Evolutionary conservation across 1,140 invertebrate genomes (phyloP).

Genomic region (Idris sp.): DNA sequence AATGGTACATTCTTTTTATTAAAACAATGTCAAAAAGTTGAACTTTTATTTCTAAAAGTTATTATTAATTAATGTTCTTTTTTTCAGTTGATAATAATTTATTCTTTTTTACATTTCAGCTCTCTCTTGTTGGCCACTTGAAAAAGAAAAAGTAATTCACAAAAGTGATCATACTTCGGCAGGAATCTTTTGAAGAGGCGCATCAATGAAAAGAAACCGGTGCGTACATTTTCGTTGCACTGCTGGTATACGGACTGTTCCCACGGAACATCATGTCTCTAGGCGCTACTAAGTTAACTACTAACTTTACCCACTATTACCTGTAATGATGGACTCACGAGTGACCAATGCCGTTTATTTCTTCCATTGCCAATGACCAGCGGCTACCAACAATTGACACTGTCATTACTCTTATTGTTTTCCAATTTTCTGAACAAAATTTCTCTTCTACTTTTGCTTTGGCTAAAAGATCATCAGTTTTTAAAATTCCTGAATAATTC

Average conservation of each 20-base stretch:
- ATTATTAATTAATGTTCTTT: too few species aligned
- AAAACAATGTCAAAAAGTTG: too few species aligned
- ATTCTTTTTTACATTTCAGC: too few species aligned
- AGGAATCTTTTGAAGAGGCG: constrained; percentile 2
- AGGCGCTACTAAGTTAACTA: constrained; percentile 64
- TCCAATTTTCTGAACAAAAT: constrained; percentile 30
- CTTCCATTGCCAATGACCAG: constrained; percentile 52
- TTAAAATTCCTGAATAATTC: too few species aligned
- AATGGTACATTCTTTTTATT: too few species aligned
- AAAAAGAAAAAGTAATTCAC: constrained; percentile 6
- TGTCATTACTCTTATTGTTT: constrained; percentile 32
- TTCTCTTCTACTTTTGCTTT: constrained; percentile 2
- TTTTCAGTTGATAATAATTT: too few species aligned
- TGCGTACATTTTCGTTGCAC: constrained; percentile 51
- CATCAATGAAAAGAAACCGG: constrained; percentile 50
- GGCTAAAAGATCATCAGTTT: too few species aligned
- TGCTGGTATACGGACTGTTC: constrained; percentile 51
- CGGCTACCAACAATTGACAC: constrained; percentile 60
- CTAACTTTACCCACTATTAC: constrained; percentile 64
- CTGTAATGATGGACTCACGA: constrained; percentile 64
- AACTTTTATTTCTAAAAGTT: too few species aligned
- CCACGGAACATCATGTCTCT: constrained; percentile 65
- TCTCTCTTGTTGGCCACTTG: too few species aligned
- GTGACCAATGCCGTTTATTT: constrained; percentile 57
- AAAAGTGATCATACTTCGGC: constrained; percentile 4